Evolutionary conservation across 2,888 invertebrate species (phyloP), one percentile per base, ranked within the genome.

Genomic region (Scaptomyza reducta): DNA sequence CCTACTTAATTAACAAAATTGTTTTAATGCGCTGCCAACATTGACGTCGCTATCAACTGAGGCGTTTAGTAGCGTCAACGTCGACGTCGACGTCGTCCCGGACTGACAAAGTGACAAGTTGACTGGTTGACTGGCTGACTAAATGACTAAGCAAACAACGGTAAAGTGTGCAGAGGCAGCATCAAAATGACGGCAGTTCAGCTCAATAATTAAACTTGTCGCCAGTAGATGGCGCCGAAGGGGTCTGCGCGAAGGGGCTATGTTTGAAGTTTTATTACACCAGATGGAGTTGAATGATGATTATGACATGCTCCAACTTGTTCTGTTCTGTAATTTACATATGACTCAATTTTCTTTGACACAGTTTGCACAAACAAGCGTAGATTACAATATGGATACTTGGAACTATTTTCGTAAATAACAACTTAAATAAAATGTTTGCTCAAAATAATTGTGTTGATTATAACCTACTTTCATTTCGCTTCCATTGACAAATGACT

Each of bases 1-100:
- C 83, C 82, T 84, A 85, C 83, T 84, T 84, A 84, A 84, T 84
- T 84, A 84, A 84, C 83, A 84, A 84, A 84, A 87, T 84, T 84
- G 85, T 84, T 84, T 85, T 87, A 84, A 87, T 83, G 82, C 85
- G 66, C 66, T 63, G 62, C 55, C 66, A 35, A 47, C 46, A 54
- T 57, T 25, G 41, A 33, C 38, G 25, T 22, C 51, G 33, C 41
- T 70, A 79, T 49, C 82, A 83, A 86, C 63, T 74, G 86, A 77
- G 64, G 80, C 80, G 72, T 75, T 60, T 59, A 70, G 74, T 72
- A 10, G 16, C 16, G 40, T 16, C 76, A 81, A 69, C 74, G 75
- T 65, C 72, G 78, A n/a, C n/a, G n/a, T n/a, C n/a, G 67, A 73
- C 40, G 40, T 40, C 40, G 40, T 38, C 10, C 7, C 6, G 60